A percentile compares a stretch with the other conserved stretches of the same genome.
Conservation (phyloP, 1,140 invertebrate species). For the Steinernema khuongi region DNA sequence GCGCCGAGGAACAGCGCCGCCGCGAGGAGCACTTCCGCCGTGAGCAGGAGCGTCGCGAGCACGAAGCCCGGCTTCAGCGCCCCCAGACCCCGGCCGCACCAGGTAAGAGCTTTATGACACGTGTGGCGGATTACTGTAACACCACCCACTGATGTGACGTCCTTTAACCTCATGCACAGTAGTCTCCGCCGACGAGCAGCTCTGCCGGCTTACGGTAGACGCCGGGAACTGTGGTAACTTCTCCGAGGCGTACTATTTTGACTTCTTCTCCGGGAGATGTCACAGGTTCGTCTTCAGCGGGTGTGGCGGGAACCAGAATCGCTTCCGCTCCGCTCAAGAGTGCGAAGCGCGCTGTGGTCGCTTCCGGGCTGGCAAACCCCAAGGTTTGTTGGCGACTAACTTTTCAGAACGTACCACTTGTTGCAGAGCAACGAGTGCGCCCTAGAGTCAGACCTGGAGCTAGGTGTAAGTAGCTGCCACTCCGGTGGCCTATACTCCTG, state of each 20-base stretch:
- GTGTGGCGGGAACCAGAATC: slow-evolving; percentile 79
- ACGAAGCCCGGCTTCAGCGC: neutral
- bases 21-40: neutral
- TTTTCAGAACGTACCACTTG: no score
- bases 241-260: slow-evolving; percentile 47
- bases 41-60: neutral
- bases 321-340: slow-evolving; percentile 72
- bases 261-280: slow-evolving; percentile 41
- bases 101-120: neutral
- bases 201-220: slow-evolving; percentile 38
- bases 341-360: slow-evolving; percentile 71
- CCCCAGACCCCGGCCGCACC: neutral
- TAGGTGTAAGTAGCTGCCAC: neutral
- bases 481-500: neutral
- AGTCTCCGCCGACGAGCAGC: slow-evolving; percentile 17
- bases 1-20: neutral
- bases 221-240: slow-evolving; percentile 37
- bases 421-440: no score
- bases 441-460: neutral
- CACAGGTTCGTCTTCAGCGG: slow-evolving; percentile 66
- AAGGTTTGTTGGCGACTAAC: slow-evolving; percentile 4
- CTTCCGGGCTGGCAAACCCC: slow-evolving; percentile 19
- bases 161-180: neutral
- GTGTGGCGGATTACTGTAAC: neutral
- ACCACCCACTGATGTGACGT: neutral